Evolutionary conservation across 2,113 vertebrate genomes (phyloP).

Genomic region (Corythaeola cristata): DNA sequence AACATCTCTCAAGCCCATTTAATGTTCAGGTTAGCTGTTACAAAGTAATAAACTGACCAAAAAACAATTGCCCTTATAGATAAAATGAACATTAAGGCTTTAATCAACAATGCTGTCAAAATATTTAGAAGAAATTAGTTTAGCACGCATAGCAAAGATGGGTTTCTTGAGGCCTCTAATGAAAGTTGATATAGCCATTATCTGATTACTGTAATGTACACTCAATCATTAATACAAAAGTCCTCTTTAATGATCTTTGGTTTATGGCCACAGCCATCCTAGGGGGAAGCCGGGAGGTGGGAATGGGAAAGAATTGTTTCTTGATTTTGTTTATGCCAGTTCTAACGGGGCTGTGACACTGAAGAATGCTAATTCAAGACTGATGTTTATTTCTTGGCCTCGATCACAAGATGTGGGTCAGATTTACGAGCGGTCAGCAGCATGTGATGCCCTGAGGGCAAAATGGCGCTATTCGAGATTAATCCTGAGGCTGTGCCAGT

Average conservation of each 20-base stretch:
- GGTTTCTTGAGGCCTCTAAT: slow-evolving; percentile 30
- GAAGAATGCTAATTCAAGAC: background rate
- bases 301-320: background rate
- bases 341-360: slow-evolving; percentile 15
- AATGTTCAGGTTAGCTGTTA: slow-evolving; percentile 6
- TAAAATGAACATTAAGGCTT: background rate
- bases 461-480: background rate
- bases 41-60: background rate
- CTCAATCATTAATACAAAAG: slow-evolving; percentile 22
- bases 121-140: slow-evolving; percentile 27
- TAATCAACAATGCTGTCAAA: slow-evolving; percentile 22
- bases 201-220: slow-evolving; percentile 22
- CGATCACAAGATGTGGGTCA: background rate
- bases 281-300: background rate
- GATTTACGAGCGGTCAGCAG: background rate
- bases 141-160: background rate
- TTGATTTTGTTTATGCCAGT: background rate
- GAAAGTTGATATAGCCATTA: slow-evolving; percentile 31
- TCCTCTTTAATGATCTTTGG: slow-evolving; percentile 24
- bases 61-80: background rate
- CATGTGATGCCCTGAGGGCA: background rate
- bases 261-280: background rate
- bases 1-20: background rate
- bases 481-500: background rate
- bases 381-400: background rate